Conservation (phyloP, 1,140 invertebrate genomes). For the Drosophila littoralis region DNA sequence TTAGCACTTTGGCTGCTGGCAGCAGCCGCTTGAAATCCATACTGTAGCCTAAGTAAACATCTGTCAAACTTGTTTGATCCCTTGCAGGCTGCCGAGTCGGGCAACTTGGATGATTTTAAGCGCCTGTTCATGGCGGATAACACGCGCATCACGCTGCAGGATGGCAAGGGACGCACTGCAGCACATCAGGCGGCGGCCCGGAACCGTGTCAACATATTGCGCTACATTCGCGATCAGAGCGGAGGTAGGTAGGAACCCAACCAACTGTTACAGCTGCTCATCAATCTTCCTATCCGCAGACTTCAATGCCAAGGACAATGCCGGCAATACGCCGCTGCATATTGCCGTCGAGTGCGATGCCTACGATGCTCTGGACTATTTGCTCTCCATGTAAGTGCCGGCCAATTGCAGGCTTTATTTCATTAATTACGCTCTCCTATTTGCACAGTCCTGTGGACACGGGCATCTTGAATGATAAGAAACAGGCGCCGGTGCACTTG, state of each 20-base stretch:
- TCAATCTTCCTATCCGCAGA: constrained; percentile 85
- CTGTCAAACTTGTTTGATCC: constrained; percentile 7
- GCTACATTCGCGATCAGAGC: constrained; percentile 89
- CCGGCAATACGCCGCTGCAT: constrained; percentile 93
- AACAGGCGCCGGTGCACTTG: constrained; percentile 91
- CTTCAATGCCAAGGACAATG: constrained; percentile 90
- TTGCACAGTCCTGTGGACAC: constrained; percentile 88
- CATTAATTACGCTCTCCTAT: background rate
- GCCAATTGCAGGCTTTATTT: background rate
- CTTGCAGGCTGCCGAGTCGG: constrained; percentile 91
- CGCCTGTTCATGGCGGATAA: constrained; percentile 89
- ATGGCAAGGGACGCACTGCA: constrained; percentile 89
- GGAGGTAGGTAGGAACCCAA: constrained; percentile 87
- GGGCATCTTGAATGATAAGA: constrained; percentile 89
- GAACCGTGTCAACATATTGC: constrained; percentile 90
- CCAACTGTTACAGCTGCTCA: background rate
- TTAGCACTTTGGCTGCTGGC: constrained; percentile 18
- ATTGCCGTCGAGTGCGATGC: constrained; percentile 90
- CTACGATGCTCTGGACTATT: constrained; percentile 89
- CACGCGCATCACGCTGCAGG: constrained; percentile 88
- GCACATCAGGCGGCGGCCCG: constrained; percentile 91
- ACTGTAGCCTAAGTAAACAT: constrained; percentile 16
- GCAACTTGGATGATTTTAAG: constrained; percentile 92
- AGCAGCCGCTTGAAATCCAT: too few species aligned
- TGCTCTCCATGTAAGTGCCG: constrained; percentile 89